These are phyloP conservation scores for Clarias fuscus DNA, from an alignment of 2,797 vertebrate species.

Conservation along the genomic window DNA sequence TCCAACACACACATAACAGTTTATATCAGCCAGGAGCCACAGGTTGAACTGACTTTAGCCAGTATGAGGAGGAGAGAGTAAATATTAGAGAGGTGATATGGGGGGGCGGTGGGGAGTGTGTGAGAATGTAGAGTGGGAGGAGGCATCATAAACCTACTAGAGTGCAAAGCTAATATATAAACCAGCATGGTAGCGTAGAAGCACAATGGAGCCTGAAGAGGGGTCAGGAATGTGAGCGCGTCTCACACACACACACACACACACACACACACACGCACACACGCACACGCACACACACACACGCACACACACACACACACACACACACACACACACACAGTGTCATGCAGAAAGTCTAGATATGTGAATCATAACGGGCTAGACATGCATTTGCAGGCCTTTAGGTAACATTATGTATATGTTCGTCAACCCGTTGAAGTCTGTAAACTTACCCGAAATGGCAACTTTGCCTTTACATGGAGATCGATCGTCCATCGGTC, in stretches of 20 bases:
- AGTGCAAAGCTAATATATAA: constrained; percentile 44
- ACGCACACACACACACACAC: no score
- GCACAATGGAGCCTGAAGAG: constrained; percentile 25
- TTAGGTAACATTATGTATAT: neutral
- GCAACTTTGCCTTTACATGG: constrained; percentile 89
- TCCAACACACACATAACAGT: neutral
- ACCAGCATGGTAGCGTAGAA: constrained; percentile 48
- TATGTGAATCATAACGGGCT: neutral
- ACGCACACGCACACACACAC: no score
- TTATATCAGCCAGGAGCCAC: constrained; percentile 38
- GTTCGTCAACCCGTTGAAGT: no score
- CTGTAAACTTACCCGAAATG: constrained; percentile 79
- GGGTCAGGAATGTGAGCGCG: neutral
- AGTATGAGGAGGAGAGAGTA: constrained; percentile 7
- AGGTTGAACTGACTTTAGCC: constrained; percentile 33
- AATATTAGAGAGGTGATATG: constrained; percentile 34
- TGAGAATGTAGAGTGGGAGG: constrained; percentile 38
- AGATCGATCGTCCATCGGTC: constrained; percentile 75
- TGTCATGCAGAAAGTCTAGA: neutral
- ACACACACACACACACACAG: neutral
- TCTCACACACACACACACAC: neutral
- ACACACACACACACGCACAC: neutral
- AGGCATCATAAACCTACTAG: constrained; percentile 28
- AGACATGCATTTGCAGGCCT: neutral
- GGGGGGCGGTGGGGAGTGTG: neutral